These are phyloP conservation scores for Lasiommata megera DNA, from an alignment of 2,888 invertebrate genomes.

Conservation along the genomic window DNA sequence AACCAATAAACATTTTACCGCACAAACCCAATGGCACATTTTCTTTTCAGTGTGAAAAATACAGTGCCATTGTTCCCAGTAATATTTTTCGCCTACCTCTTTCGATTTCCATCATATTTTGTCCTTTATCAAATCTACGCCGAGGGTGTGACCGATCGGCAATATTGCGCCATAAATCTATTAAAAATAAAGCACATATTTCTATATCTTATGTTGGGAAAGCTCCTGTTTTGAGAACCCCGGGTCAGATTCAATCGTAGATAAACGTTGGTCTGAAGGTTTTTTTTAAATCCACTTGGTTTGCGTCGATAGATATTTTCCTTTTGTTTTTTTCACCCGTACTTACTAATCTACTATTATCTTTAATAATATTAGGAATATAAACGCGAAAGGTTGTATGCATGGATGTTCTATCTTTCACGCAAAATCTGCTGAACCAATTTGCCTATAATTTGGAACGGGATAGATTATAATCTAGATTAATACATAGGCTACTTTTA, in stretches of 20 bases:
- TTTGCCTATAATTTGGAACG: no score
- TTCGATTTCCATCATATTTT: conserved; percentile 24
- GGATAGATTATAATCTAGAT: no score
- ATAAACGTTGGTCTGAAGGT: not conserved
- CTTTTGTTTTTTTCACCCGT: no score
- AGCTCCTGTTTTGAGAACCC: not conserved
- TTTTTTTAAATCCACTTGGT: no score
- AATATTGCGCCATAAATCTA: conserved; percentile 19
- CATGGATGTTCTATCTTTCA: no score
- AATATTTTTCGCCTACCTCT: conserved; percentile 14
- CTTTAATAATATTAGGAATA: no score
- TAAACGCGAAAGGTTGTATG: no score
- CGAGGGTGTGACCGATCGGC: conserved; percentile 20
- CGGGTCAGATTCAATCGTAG: not conserved
- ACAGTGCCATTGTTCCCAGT: not conserved
- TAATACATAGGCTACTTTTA: no score
- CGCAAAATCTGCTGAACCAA: no score
- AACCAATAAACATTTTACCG: not conserved
- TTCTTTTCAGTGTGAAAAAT: conserved; percentile 6
- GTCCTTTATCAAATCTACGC: conserved; percentile 19
- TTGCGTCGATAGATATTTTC: no score
- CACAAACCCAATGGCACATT: not conserved
- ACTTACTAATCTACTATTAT: no score
- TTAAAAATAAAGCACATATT: conserved; percentile 13
- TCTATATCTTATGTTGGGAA: not conserved